Conservation (phyloP, 2,797 vertebrate genomes). For the Gephyroberyx darwinii region DNA sequence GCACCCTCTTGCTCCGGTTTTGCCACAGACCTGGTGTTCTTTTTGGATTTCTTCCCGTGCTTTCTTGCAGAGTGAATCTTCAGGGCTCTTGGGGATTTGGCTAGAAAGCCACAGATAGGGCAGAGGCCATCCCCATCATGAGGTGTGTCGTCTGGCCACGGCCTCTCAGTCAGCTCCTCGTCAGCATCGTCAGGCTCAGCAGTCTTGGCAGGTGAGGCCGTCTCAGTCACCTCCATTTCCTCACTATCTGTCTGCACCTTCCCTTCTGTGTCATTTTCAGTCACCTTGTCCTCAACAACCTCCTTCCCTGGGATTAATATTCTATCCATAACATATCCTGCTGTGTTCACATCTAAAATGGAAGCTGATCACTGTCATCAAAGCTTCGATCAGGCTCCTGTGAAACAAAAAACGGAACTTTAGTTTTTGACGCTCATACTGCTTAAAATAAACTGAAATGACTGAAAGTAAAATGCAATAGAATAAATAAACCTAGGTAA, state of each 20-base stretch:
- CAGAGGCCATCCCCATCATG: conserved; percentile 55
- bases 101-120: conserved; percentile 73
- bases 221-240: conserved; percentile 53
- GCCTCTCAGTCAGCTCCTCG: conserved; percentile 25
- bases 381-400: conserved; percentile 49
- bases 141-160: conserved; percentile 12
- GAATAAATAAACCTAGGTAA: conserved; percentile 16
- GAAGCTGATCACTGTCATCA: conserved; percentile 27
- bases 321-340: conserved; percentile 70
- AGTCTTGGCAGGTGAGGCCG: conserved; percentile 59
- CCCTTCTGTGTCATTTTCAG: conserved; percentile 54
- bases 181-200: conserved; percentile 47
- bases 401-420: conserved; percentile 16
- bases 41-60: conserved; percentile 59
- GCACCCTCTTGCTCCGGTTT: conserved; percentile 31
- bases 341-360: conserved; percentile 19
- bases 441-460: conserved; percentile 20
- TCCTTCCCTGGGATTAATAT: conserved; percentile 62
- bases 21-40: conserved; percentile 30
- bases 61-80: conserved; percentile 82
- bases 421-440: not conserved
- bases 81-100: conserved; percentile 79
- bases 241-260: conserved; percentile 40
- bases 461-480: not conserved
- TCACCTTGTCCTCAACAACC: conserved; percentile 43